Base-by-base conservation (phyloP, 2,888 invertebrate species). In the Ditula angustiorana region DNA sequence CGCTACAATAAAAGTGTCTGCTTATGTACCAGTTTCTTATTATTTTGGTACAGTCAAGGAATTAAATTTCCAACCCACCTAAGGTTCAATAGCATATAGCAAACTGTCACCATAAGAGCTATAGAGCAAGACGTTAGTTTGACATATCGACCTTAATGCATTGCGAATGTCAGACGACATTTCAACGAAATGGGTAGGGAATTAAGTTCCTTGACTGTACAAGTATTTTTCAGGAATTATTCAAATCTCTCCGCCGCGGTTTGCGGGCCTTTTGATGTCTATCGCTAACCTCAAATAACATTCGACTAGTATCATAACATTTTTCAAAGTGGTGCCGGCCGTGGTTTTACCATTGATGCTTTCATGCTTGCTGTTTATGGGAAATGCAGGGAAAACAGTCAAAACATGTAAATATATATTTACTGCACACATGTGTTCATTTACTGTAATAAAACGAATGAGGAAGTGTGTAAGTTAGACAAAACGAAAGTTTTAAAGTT, bases 261-360 rank as follows among this genome's bases (percentile, higher is more conserved):
- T 35, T 33, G 64, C 35, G 58, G 52, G 52, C 64, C 64, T 53
- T 64, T 64, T 64, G 64, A 59, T 46, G 64, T 59, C 28, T 37
- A 52, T 23, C 46, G 46, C 52, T 59, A 53, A 64, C 64, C 64
- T 64, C 64, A 53, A 64, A 64, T 53, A 59, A 59, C 64, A 64
- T 64, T 64, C 46, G 44, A 49, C 52, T 59, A 59, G 59, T 64
- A 37, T 44, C 59, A 64, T 64, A 57, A 64, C 46, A 58, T 30
- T 50, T 59, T 59, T 52, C 26, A 44, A 59, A 64, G 53, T 59
- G 52, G 24, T 26, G 30, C 63, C 50, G n/a, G 19, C 30, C 30
- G n/a, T 52, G 44, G 26, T 58, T 63, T 58, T 58, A 28, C 13
- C 52, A 28, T 30, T 13, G 44, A 23, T 21, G 44, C 50, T 63